A percentile compares a stretch with the other conserved stretches of the same genome.
phyloP scores from a whole-genome alignment of 2,888 invertebrate species.

The Beris morrisii region DNA sequence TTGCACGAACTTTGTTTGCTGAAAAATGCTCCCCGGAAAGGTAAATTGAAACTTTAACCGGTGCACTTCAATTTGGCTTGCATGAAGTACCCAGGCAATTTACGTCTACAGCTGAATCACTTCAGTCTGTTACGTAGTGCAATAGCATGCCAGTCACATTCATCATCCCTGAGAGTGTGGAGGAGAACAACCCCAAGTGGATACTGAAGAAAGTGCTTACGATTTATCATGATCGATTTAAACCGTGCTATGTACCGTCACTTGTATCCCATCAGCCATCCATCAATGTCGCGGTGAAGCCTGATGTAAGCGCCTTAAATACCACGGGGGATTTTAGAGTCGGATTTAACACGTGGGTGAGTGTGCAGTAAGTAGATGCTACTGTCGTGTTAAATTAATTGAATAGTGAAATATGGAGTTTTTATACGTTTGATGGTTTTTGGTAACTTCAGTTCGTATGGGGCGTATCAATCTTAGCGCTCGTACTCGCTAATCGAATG shows the following conservation, averaged over 20 bases:
- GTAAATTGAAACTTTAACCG: too few species aligned
- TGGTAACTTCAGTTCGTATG: too few species aligned
- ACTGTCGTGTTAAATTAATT: constrained; percentile 17
- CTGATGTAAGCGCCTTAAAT: constrained; percentile 17
- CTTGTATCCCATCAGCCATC: constrained; percentile 11
- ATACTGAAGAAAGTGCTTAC: constrained; percentile 13
- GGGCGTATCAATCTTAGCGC: too few species aligned
- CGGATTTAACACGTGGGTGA: not conserved
- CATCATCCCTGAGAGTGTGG: too few species aligned
- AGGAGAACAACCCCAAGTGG: not conserved
- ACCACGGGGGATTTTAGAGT: constrained; percentile 3
- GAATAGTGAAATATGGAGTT: constrained; percentile 21
- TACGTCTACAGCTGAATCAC: too few species aligned
- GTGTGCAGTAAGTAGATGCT: constrained; percentile 1
- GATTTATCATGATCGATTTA: constrained; percentile 28
- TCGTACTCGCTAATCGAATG: too few species aligned
- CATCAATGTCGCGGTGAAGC: constrained; percentile 23
- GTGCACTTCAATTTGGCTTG: too few species aligned
- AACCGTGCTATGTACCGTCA: constrained; percentile 18
- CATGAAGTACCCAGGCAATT: too few species aligned
- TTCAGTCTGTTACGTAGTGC: too few species aligned
- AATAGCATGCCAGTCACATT: too few species aligned
- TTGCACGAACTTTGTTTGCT: too few species aligned
- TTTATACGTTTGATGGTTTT: not conserved
- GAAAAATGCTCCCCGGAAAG: too few species aligned